Conservation (phyloP, 1,140 invertebrate genomes). For the Temnothorax nylanderi region DNA sequence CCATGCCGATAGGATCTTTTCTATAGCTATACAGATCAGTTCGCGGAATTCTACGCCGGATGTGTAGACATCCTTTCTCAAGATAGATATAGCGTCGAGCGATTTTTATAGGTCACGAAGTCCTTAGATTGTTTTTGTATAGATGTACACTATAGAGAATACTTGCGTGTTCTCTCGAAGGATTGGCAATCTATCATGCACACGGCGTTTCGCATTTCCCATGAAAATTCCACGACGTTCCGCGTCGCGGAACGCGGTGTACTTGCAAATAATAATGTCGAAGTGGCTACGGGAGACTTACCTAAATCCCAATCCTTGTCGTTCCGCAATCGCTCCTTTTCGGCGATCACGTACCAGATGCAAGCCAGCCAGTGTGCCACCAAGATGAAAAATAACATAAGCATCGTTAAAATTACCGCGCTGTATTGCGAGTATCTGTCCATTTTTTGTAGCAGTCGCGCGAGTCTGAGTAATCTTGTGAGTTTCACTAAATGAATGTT, state of each 20-base stretch:
- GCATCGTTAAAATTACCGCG: constrained; percentile 96
- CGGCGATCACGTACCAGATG: constrained; percentile 99
- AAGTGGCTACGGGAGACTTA: constrained; percentile 83
- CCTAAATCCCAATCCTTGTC: constrained; percentile 92
- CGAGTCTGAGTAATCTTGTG: constrained; percentile 95
- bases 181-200: background rate
- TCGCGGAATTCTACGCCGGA: background rate
- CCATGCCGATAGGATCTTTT: constrained; percentile 9
- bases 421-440: constrained; percentile 99
- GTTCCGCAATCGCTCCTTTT: constrained; percentile 92
- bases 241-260: background rate
- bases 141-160: background rate
- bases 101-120: constrained; percentile 18
- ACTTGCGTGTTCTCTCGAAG: background rate
- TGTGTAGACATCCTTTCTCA: background rate
- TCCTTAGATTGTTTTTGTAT: background rate
- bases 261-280: background rate
- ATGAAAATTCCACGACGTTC: background rate
- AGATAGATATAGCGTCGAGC: background rate
- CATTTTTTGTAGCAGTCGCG: constrained; percentile 98
- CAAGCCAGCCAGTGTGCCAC: constrained; percentile 99
- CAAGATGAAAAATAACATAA: constrained; percentile 98
- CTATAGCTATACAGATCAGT: background rate
- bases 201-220: background rate
- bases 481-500: constrained; percentile 98